Conservation (phyloP, 2,797 vertebrate genomes). For the Lagodon rhomboides region DNA sequence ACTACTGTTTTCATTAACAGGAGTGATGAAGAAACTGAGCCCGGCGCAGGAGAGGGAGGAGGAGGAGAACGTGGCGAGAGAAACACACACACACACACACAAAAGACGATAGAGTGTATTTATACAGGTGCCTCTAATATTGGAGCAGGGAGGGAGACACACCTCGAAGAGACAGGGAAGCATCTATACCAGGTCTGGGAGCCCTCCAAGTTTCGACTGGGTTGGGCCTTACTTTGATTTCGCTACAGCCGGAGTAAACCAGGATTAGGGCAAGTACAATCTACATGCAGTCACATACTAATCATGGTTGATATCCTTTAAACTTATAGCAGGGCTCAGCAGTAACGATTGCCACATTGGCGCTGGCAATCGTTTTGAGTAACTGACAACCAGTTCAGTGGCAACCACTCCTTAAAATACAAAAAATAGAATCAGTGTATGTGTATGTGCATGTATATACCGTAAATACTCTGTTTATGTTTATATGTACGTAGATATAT, state of each 20-base stretch:
- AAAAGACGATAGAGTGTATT: conserved; percentile 61
- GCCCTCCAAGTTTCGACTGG: conserved; percentile 31
- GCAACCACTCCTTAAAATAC: too few species aligned
- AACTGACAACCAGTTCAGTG: too few species aligned
- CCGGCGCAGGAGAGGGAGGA: conserved; percentile 35
- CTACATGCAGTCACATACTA: not conserved
- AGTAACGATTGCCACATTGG: not conserved
- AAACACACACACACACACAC: conserved; percentile 22
- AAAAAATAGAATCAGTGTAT: too few species aligned
- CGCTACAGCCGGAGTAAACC: conserved; percentile 21
- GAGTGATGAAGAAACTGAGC: conserved; percentile 61
- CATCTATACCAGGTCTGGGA: conserved; percentile 56
- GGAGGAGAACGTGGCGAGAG: conserved; percentile 27
- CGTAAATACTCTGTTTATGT: too few species aligned
- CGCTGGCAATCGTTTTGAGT: too few species aligned
- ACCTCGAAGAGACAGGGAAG: conserved; percentile 64
- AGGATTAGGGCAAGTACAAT: conserved; percentile 10
- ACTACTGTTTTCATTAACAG: conserved; percentile 75
- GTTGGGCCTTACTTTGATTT: conserved; percentile 35
- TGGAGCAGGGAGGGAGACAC: conserved; percentile 52
- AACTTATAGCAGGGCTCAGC: not conserved
- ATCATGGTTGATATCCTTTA: not conserved
- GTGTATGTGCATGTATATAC: too few species aligned
- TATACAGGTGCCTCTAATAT: conserved; percentile 77
- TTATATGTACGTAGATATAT: too few species aligned